These are phyloP conservation scores for Asbolus verrucosus DNA, from an alignment of 1,140 invertebrate species.

Conservation along the genomic window DNA sequence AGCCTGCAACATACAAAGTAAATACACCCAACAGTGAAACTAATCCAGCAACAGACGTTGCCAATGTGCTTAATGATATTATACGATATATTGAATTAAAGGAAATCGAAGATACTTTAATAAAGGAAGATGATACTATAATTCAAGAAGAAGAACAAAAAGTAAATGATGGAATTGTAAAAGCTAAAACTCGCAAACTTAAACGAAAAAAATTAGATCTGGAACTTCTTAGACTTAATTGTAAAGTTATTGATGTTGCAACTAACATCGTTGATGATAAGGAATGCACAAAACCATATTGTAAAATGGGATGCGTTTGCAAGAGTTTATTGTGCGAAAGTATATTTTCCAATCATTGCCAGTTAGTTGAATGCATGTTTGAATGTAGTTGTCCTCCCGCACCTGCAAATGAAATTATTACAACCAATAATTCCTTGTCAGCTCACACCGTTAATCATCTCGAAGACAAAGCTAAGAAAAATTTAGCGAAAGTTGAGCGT, in stretches of 20 bases:
- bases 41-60: conserved; percentile 32
- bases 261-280: conserved; percentile 46
- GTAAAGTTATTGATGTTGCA: conserved; percentile 64
- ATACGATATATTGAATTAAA: conserved; percentile 62
- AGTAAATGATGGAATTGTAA: conserved; percentile 17
- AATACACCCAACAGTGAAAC: conserved; percentile 16
- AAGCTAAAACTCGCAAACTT: conserved; percentile 36
- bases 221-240: conserved; percentile 64
- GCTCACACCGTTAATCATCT: conserved; percentile 60
- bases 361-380: conserved; percentile 66
- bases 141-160: conserved; percentile 45
- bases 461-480: conserved; percentile 63
- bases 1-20: conserved; percentile 1
- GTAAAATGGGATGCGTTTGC: conserved; percentile 67
- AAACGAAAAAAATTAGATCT: conserved; percentile 54
- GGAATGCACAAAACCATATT: conserved; percentile 63
- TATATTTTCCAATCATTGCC: conserved; percentile 63
- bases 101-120: conserved; percentile 59
- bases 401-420: background rate
- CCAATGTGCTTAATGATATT: conserved; percentile 60
- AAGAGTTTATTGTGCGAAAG: conserved; percentile 61
- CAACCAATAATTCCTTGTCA: conserved; percentile 51
- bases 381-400: conserved; percentile 63
- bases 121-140: conserved; percentile 57
- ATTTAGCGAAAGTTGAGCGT: conserved; percentile 64